A percentile compares a stretch with the other conserved stretches of the same genome.
Evolutionary conservation across 1,140 invertebrate species (phyloP).

Genomic region (Whitmania pigra): DNA sequence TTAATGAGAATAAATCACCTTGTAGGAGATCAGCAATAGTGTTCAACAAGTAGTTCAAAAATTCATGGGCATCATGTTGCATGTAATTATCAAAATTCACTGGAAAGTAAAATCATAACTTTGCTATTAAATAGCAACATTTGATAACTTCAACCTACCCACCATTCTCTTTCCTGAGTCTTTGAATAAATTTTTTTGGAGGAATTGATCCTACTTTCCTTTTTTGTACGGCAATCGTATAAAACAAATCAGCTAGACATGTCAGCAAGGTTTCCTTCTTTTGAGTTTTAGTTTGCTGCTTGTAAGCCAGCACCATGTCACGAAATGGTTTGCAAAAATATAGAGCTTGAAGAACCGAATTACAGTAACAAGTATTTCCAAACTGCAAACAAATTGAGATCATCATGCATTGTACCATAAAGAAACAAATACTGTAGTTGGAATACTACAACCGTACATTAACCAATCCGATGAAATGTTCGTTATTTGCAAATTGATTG

Average conservation of each 20-base stretch:
- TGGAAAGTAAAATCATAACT: constrained; percentile 43
- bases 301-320: constrained; percentile 95
- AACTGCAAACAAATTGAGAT: constrained; percentile 54
- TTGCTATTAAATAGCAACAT: not conserved
- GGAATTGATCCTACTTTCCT: constrained; percentile 98
- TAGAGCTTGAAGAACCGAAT: constrained; percentile 95
- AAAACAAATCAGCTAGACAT: constrained; percentile 93
- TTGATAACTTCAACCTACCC: constrained; percentile 2
- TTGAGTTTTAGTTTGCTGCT: constrained; percentile 80
- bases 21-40: constrained; percentile 55
- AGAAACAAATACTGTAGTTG: too few species aligned
- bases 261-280: constrained; percentile 94
- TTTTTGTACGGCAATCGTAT: constrained; percentile 97
- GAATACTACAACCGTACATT: constrained; percentile 61
- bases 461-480: constrained; percentile 95
- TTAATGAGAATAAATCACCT: constrained; percentile 29
- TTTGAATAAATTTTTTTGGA: constrained; percentile 97
- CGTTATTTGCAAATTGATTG: constrained; percentile 90
- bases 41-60: constrained; percentile 96
- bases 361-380: constrained; percentile 99
- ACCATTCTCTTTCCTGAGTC: constrained; percentile 97
- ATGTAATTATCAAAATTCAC: constrained; percentile 99
- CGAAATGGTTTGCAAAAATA: constrained; percentile 98
- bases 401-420: not conserved
- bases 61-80: constrained; percentile 99